Evolutionary conservation across 2,888 invertebrate genomes (phyloP).

Genomic region (Polymixis lichenea): DNA sequence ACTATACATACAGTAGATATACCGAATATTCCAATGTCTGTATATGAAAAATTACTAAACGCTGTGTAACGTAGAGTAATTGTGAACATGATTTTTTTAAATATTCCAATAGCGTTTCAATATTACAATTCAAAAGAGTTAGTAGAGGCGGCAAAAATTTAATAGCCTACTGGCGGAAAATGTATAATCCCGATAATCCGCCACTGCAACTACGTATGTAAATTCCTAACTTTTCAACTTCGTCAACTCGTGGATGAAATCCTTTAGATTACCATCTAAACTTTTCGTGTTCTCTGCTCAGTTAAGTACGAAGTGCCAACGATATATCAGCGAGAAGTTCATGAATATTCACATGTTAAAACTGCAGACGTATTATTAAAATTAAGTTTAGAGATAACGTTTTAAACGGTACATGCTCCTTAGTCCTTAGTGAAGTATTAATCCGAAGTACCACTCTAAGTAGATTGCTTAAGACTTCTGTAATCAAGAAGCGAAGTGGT

Average conservation of each 20-base stretch:
- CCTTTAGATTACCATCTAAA: conserved; percentile 44
- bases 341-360: conserved; percentile 47
- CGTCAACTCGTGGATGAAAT: conserved; percentile 38
- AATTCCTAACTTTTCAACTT: conserved; percentile 23
- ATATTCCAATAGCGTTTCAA: no score
- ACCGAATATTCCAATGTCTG: no score
- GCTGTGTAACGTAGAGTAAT: no score
- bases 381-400: conserved; percentile 1
- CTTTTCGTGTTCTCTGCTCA: conserved; percentile 28
- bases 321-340: conserved; percentile 33
- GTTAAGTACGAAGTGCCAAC: conserved; percentile 10
- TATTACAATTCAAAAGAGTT: no score
- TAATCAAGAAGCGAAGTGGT: background rate
- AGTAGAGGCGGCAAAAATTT: no score
- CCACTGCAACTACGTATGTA: no score
- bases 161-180: no score
- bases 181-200: no score
- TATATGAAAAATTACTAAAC: no score
- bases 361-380: conserved; percentile 36
- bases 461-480: background rate
- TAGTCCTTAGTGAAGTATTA: background rate
- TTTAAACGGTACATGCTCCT: background rate
- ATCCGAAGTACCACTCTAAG: background rate
- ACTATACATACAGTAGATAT: no score
- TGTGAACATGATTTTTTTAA: no score